Percentiles rank a stretch among this genome's conserved stretches.
Evolutionary conservation across 2,113 vertebrate genomes (phyloP).

Genomic region (Chiloscyllium plagiosum): DNA sequence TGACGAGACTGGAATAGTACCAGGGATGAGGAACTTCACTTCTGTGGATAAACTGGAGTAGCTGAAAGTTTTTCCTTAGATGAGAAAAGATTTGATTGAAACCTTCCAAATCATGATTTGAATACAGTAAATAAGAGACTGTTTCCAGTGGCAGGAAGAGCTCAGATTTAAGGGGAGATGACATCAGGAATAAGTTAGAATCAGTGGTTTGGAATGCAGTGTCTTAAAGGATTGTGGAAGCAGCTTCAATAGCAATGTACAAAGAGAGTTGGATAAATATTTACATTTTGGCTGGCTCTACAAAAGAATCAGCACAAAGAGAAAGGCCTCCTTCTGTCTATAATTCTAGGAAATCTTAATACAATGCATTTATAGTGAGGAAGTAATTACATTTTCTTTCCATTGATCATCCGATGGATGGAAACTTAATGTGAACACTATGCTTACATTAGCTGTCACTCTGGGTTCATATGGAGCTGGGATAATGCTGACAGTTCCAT

Average conservation of each 20-base stretch:
- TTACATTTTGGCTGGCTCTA: not conserved
- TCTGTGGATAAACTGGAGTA: not conserved
- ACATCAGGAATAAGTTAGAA: not conserved
- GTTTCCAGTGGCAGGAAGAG: not conserved
- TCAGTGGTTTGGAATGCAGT: not conserved
- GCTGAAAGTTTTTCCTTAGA: not conserved
- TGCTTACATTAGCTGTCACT: not conserved
- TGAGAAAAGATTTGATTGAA: not conserved
- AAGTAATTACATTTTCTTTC: not conserved
- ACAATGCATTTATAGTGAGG: not conserved
- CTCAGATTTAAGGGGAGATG: not conserved
- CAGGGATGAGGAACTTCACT: not conserved
- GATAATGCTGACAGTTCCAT: not conserved
- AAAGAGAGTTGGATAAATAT: not conserved
- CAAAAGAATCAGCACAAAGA: not conserved
- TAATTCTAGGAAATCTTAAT: not conserved
- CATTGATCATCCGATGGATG: not conserved
- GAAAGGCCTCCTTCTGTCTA: not conserved
- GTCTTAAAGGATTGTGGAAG: not conserved
- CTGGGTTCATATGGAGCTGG: not conserved
- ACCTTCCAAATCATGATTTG: not conserved
- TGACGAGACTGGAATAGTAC: not conserved
- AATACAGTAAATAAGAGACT: not conserved
- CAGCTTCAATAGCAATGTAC: not conserved
- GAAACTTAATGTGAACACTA: not conserved